Percentiles rank a stretch among this genome's conserved stretches.
phyloP scores from a whole-genome alignment of 2,797 vertebrate species.

The Rachycentron canadum region DNA sequence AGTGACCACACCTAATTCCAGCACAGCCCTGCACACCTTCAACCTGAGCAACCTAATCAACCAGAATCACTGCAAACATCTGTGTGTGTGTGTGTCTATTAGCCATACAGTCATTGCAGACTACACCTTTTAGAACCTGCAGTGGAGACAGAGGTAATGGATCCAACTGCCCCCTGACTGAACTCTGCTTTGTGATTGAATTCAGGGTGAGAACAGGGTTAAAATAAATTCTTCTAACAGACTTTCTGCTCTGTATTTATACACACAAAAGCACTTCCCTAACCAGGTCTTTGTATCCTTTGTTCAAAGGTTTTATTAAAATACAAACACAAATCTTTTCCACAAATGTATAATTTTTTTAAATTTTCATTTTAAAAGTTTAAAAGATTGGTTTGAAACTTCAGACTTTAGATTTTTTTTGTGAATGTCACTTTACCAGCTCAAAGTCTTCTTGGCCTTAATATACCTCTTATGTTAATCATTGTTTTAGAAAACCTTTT shows the following conservation, averaged over 20 bases:
- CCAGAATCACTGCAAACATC: background rate
- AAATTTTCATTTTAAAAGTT: too few relatives aligned
- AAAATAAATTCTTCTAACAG: too few relatives aligned
- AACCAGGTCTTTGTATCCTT: too few relatives aligned
- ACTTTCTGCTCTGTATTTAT: background rate
- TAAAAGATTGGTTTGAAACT: too few relatives aligned
- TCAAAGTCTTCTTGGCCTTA: background rate
- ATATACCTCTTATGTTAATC: background rate
- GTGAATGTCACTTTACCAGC: too few relatives aligned
- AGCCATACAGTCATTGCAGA: background rate
- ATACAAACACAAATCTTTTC: too few relatives aligned
- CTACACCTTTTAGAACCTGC: too few relatives aligned
- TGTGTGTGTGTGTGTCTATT: background rate
- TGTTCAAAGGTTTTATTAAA: too few relatives aligned
- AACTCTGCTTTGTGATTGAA: background rate
- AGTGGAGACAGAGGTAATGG: background rate
- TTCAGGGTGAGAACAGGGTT: too few relatives aligned
- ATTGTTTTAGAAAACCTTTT: background rate
- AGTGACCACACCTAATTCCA: background rate
- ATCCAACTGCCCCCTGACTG: background rate
- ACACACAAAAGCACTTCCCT: too few relatives aligned
- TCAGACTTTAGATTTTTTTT: too few relatives aligned
- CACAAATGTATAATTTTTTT: too few relatives aligned
- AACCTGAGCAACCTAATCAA: background rate
- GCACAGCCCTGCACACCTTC: background rate